Evolutionary conservation across 2,797 vertebrate genomes (phyloP), one percentile per base, ranked within the genome.

Genomic region (Dendrocincla fuliginosa): DNA sequence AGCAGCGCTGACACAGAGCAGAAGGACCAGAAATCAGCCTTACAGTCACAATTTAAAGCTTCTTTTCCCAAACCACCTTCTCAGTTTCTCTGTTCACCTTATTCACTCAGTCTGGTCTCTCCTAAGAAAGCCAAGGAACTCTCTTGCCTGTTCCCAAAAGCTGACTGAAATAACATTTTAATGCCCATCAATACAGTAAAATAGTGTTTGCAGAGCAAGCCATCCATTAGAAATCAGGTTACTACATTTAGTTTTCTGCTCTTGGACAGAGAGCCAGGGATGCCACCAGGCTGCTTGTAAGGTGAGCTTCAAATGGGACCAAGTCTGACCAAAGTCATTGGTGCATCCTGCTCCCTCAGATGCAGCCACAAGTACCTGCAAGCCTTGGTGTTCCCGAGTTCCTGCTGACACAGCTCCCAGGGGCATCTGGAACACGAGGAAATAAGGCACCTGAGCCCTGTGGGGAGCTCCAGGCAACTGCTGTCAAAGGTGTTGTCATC

Each of bases 1-100:
- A 90, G 60, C 84, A 63, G 68, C 39, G 28, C 75, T 76, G 91
- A 70, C 84, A 79, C 32, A 55, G 17, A 78, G 70, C 84, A 91
- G 79, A 79, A 89, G 56, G 78, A 89, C 67, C 84, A 93, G 64
- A 85, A 94, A 91, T 77, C 64, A 83, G 70, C 70, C 47, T 69
- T 42, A 28, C 24, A 67, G 65, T 27, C 0, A 0, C 50, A 52
- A 33, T 50, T 76, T 57, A 87, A 87, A 94, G 46, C 60, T 91
- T 57, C 68, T 70, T 20, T 64, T 80, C 47, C 61, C 50, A 91
- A 91, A 3, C 17, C 44, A 53, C 37, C 41, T 79, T 82, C 32
- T 77, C 27, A 77, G 42, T 32, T 64, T 76, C 78, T 63, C 73
- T 23, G 3, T 47, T 39, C 57, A 57, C 46, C 37, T 80, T 53